Base-by-base conservation (phyloP, 2,888 invertebrate genomes). In the Drosophila nigricruria region DNA sequence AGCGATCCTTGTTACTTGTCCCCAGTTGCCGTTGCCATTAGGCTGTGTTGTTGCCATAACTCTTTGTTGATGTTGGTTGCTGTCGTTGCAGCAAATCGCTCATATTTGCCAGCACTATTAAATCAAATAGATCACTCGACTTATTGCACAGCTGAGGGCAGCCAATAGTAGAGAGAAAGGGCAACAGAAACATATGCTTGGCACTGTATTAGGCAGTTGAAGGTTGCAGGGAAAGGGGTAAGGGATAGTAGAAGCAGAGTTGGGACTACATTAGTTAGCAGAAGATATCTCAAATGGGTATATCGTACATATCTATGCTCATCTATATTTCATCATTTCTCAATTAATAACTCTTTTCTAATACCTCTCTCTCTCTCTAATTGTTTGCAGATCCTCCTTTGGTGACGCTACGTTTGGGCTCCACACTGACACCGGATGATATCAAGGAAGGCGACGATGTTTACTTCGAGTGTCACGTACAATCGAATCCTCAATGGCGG, bases 361-460 rank as follows among this genome's bases (percentile, higher is more conserved):
- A 53, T n/a, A 18, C 20, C 34, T 50, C 16, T 47, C 9, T 40
- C 32, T 50, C 16, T 47, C 14, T 43, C 25, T 30, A 40, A 42
- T 63, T 42, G 23, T 88, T 91, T 93, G 27, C 94, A 97, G 97
- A 97, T 94, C 96, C 97, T 16, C 97, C 97, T 53, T 95, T 97
- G 91, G 97, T 97, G 73, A 95, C 96, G 61, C 93, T 97, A 83
- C 94, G 96, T 71, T 94, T 97, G 80, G 97, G 97, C 90, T 96
- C 96, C 91, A 97, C 97, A 67, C 94, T 97, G 81, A 96, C 96
- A 88, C 95, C 97, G 66, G 96, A 96, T 79, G 97, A 97, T 94
- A 97, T 97, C 94, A 97, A 97, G 93, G 97, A 97, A 93, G 97
- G 97, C 58, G 97, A 97, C 91, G 97, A 97, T 93, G 97, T 97